Evolutionary conservation across 2,888 invertebrate genomes (phyloP).

Genomic region (Aspidiotus destructor): DNA sequence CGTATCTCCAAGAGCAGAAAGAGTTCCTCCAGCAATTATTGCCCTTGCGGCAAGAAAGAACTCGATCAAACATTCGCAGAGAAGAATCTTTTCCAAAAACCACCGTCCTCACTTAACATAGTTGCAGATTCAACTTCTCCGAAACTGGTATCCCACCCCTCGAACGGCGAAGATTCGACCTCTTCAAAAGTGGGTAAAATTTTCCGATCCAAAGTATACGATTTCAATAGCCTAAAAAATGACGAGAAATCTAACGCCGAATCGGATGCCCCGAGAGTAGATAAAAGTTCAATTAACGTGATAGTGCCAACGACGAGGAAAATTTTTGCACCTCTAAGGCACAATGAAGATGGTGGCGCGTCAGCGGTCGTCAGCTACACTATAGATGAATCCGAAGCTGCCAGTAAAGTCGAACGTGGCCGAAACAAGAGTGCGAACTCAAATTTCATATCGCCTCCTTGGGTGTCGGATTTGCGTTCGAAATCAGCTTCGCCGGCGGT

Average conservation of each 20-base stretch:
- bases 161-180: conserved; percentile 11
- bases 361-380: conserved; percentile 48
- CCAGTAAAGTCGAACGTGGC: background rate
- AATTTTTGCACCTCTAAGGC: conserved; percentile 62
- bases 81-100: background rate
- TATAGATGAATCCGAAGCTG: conserved; percentile 41
- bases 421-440: background rate
- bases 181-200: conserved; percentile 17
- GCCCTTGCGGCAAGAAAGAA: conserved; percentile 25
- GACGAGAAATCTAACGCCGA: background rate
- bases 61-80: background rate
- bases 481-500: conserved; percentile 38
- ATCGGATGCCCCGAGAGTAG: background rate
- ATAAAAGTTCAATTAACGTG: conserved; percentile 48
- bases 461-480: conserved; percentile 34
- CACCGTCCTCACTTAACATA: background rate
- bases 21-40: conserved; percentile 8
- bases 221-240: conserved; percentile 15
- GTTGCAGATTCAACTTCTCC: background rate
- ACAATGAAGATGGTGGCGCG: conserved; percentile 49
- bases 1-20: conserved; percentile 16
- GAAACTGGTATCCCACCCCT: conserved; percentile 16
- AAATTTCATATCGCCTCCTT: conserved; percentile 13
- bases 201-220: conserved; percentile 20
- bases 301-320: conserved; percentile 72